A percentile compares a stretch with the other conserved stretches of the same genome.
These are phyloP conservation scores for Oryzias curvinotus DNA, from an alignment of 2,113 vertebrate species.

Conservation along the genomic window DNA sequence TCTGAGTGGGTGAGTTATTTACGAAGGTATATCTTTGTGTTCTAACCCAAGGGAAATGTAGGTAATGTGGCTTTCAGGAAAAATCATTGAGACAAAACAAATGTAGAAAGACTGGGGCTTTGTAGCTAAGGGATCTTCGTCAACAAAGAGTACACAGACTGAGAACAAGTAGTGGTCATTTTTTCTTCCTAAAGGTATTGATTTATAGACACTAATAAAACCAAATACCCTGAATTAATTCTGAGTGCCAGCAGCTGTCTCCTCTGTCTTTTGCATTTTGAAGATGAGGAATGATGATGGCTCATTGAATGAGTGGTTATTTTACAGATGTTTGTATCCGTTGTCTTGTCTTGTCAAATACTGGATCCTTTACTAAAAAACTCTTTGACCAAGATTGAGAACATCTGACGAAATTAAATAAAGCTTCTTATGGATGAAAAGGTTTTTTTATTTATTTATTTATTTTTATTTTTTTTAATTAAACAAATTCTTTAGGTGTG, in stretches of 20 bases:
- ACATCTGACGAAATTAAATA: conserved; percentile 8
- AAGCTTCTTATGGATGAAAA: conserved; percentile 1
- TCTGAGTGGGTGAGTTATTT: conserved; percentile 23
- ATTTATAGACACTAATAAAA: not conserved
- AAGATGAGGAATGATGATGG: conserved; percentile 18
- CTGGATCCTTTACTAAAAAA: conserved; percentile 4
- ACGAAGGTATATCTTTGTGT: not conserved
- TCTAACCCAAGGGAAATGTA: not conserved
- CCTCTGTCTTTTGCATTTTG: conserved; percentile 3
- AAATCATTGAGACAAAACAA: not conserved
- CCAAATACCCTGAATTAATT: not conserved
- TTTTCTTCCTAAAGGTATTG: not conserved
- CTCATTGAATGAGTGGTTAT: conserved; percentile 11
- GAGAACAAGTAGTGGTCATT: not conserved
- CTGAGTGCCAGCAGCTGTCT: conserved; percentile 1
- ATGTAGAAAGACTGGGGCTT: not conserved
- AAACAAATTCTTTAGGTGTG: not conserved
- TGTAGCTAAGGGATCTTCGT: not conserved
- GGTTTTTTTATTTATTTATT: too few relatives aligned
- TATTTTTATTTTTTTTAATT: not conserved
- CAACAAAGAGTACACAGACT: not conserved
- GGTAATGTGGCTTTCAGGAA: not conserved
- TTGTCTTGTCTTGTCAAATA: conserved; percentile 12
- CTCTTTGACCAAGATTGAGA: conserved; percentile 7
- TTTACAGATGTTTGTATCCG: conserved; percentile 13